Base-by-base conservation (phyloP, 2,888 invertebrate genomes). In the Pharmacophagus antenor region DNA sequence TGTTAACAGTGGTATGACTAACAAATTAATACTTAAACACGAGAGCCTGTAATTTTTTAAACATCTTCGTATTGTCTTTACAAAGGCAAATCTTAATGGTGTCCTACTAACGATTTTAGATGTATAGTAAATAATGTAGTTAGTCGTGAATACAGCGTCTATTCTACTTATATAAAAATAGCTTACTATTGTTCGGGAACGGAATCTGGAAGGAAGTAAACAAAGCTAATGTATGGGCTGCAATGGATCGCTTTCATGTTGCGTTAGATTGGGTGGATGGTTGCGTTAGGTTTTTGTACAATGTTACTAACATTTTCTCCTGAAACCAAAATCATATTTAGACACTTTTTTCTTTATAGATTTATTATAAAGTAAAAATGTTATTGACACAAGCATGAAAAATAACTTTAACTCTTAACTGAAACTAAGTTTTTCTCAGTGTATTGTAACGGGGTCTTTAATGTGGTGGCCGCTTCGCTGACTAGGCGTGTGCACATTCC, bases 401-500 rank as follows among this genome's bases (percentile, higher is more conserved):
- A 31, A 31, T 15, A 10, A 10, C 10, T 31, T 31, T 31, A 31
- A 31, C 31, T 31, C 10, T 31, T 8, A 10, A 10, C 31, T 25
- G 10, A 15, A 31, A 10, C 10, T 31, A 31, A 31, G 31, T 31
- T 31, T 31, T 31, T 12, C 31, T 10, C 3, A 12, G 1, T 12
- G 12, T 31, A 10, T 4, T 42, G n/a, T 42, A 42, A 42, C 41
- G 17, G 15, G 17, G 17, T 42, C 42, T 42, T 17, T 31, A 10
- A 2, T 10, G 23, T 7, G 56, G 56, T 83, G 77, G 72, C 79
- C 72, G 77, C 85, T 88, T 83, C 85, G 77, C 76, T 76, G 71
- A 67, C 72, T 74, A 76, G 73, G 78, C 76, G 77, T 72, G 75
- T 77, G 76, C 87, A 88, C 86, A 85, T 87, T 66, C 73, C 73